Base-by-base conservation (phyloP, 1,140 invertebrate genomes). In the Phthorimaea operculella region DNA sequence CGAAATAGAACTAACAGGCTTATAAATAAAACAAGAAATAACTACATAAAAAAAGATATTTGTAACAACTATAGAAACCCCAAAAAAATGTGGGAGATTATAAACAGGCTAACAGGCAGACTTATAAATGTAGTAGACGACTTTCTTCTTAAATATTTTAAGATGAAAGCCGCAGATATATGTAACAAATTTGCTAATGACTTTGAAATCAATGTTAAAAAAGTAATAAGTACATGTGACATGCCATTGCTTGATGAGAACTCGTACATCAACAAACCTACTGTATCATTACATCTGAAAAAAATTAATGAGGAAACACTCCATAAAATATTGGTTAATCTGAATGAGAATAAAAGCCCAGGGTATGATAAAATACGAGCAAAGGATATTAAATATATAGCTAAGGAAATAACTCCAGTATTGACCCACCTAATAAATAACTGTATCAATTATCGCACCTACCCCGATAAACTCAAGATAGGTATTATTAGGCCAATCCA, bases 101-200 rank as follows among this genome's bases (percentile, higher is more conserved):
- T 54, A 10, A 54, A 54, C 34, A 54, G 18, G 48, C 17, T 54
- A 10, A 54, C 53, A 33, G 53, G 53, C 33, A 54, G n/a, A 48
- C 34, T 54, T 12, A 15, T 54, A 15, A 54, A 54, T 17, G 42
- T 44, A 11, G 12, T 54, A 33, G 53, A 54, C 33, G 53, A 54
- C 12, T 15, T 54, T 2, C 8, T 54, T 2, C 4, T 54, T 7
- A 54, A 33, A 34, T 48, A 42, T 8, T 54, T 54, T 15, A 33
- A 33, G 16, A 14, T 34, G n/a, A 39, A n/a, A 10, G n/a, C n/a
- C n/a, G 10, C 36, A 12, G n/a, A 39, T 10, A 39, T 39, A 9
- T 12, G 4, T 5, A 39, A 39, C 1, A 39, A 39, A 39, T 39
- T 39, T 39, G 10, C 36, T n/a, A 2, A 39, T 9, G 36, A 39